Conservation (phyloP, 1,140 invertebrate genomes). For the Bombus difficillimus region DNA sequence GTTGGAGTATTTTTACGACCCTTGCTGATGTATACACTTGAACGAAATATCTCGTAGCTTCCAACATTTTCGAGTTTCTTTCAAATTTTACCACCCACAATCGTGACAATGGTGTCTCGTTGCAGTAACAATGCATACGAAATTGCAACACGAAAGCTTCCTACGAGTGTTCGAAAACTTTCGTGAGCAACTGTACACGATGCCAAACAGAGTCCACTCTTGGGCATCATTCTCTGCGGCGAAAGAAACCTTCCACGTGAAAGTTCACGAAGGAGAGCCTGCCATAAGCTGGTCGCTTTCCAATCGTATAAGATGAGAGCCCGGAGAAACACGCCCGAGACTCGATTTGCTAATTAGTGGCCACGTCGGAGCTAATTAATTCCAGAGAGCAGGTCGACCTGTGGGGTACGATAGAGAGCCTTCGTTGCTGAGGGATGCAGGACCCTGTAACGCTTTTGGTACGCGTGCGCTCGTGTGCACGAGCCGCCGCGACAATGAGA, state of each 20-base stretch:
- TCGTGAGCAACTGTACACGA: no score
- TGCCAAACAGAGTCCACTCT: background rate
- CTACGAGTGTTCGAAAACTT: no score
- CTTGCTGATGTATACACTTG: no score
- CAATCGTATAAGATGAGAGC: conserved; percentile 9
- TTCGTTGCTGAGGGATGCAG: background rate
- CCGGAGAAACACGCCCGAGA: conserved; percentile 17
- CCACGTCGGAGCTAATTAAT: conserved; percentile 76
- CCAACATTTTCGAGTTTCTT: no score
- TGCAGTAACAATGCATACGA: no score
- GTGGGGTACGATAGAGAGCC: background rate
- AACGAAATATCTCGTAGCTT: no score
- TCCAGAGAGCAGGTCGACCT: conserved; percentile 44
- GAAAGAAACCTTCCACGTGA: background rate
- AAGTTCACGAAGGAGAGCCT: background rate
- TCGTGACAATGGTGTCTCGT: no score
- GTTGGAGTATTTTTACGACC: no score
- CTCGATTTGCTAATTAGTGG: conserved; percentile 77
- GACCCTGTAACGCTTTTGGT: background rate
- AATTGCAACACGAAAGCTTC: no score
- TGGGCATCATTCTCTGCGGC: background rate
- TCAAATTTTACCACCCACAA: no score
- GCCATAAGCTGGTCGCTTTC: conserved; percentile 16
- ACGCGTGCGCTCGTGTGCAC: conserved; percentile 34
- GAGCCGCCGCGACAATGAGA: conserved; percentile 68